Evolutionary conservation across 1,140 invertebrate genomes (phyloP).

Genomic region (Drosophila chauvacae): DNA sequence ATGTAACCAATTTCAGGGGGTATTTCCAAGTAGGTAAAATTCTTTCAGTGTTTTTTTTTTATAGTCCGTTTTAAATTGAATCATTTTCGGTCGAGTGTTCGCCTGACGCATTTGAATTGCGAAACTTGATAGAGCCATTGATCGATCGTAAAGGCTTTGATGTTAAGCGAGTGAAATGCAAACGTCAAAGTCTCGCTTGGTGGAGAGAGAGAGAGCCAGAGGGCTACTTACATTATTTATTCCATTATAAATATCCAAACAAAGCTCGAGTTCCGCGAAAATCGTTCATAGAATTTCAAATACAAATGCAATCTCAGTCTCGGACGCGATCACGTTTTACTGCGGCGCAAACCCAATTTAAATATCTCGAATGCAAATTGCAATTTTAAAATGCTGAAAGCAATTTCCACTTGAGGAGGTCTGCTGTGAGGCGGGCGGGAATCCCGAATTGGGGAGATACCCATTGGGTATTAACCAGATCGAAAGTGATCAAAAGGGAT

Average conservation of each 20-base stretch:
- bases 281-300: slow-evolving; percentile 68
- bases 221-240: slow-evolving; percentile 5
- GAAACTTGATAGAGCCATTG: slow-evolving; percentile 39
- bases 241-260: slow-evolving; percentile 20
- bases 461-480: slow-evolving; percentile 35
- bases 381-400: slow-evolving; percentile 32
- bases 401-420: slow-evolving; percentile 14
- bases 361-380: slow-evolving; percentile 68
- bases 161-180: slow-evolving; percentile 11
- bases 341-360: slow-evolving; percentile 59
- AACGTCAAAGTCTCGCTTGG: slow-evolving; percentile 18
- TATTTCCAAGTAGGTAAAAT: neutral
- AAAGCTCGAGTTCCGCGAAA: slow-evolving; percentile 62
- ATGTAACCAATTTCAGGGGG: neutral
- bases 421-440: neutral
- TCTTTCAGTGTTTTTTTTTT: neutral
- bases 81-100: slow-evolving; percentile 48
- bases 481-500: slow-evolving; percentile 1
- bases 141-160: slow-evolving; percentile 18
- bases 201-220: no score
- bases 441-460: slow-evolving; percentile 31
- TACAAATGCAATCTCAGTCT: slow-evolving; percentile 31
- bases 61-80: slow-evolving; percentile 53
- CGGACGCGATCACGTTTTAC: slow-evolving; percentile 59
- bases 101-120: slow-evolving; percentile 67